Conservation (phyloP, 1,140 invertebrate species). For the Psix sp. region DNA sequence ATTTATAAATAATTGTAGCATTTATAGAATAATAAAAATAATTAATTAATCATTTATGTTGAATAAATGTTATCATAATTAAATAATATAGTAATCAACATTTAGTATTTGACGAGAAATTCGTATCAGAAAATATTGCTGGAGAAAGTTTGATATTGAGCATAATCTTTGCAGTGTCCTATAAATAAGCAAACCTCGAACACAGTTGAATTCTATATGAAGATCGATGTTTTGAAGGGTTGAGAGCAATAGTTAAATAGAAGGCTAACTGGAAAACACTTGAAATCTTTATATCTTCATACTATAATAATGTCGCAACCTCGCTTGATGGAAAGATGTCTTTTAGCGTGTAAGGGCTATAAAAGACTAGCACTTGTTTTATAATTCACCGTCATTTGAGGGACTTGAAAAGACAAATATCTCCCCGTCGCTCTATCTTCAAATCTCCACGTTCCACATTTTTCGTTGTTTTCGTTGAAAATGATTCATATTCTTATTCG, state of each 20-base stretch:
- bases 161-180: too few relatives aligned
- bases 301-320: slow-evolving; percentile 35
- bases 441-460: slow-evolving; percentile 38
- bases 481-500: neutral
- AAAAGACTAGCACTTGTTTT: slow-evolving; percentile 53
- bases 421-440: slow-evolving; percentile 16
- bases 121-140: too few relatives aligned
- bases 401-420: slow-evolving; percentile 46
- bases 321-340: slow-evolving; percentile 21
- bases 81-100: too few relatives aligned
- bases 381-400: slow-evolving; percentile 48
- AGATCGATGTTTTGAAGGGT: slow-evolving; percentile 45
- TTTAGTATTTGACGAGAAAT: too few relatives aligned
- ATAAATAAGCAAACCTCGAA: too few relatives aligned
- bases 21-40: too few relatives aligned
- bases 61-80: too few relatives aligned
- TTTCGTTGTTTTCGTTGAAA: slow-evolving; percentile 17
- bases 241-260: slow-evolving; percentile 30
- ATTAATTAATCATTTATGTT: too few relatives aligned
- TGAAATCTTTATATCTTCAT: slow-evolving; percentile 28
- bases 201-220: neutral
- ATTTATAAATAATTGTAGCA: too few relatives aligned
- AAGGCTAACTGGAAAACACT: slow-evolving; percentile 52
- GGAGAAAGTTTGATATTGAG: too few relatives aligned
- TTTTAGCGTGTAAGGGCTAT: slow-evolving; percentile 32